Conservation (phyloP, 2,797 vertebrate genomes). For the Cyclura pinguis region DNA sequence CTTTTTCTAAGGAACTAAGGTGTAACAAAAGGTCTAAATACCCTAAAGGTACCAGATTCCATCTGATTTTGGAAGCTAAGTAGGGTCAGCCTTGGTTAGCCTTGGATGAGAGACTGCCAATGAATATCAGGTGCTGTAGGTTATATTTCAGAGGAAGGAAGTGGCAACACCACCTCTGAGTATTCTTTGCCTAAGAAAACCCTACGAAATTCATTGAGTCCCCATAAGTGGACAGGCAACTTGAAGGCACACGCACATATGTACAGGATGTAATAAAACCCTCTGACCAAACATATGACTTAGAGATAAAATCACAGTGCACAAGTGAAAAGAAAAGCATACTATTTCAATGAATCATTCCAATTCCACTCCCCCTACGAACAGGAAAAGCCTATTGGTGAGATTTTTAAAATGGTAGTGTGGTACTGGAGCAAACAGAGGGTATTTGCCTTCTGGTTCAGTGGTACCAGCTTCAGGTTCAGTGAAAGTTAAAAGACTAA, state of each 20-base stretch:
- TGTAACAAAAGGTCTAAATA: not conserved
- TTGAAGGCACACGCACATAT: too few relatives aligned
- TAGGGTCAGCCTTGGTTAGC: too few relatives aligned
- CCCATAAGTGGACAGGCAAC: too few relatives aligned
- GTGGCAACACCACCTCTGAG: not conserved
- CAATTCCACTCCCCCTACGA: not conserved
- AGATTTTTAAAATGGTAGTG: not conserved
- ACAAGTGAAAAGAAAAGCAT: not conserved
- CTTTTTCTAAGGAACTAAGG: not conserved
- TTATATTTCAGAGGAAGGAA: too few relatives aligned
- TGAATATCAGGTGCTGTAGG: too few relatives aligned
- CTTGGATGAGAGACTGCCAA: too few relatives aligned
- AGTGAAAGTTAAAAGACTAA: not conserved
- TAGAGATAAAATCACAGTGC: not conserved
- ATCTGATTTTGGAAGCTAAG: too few relatives aligned
- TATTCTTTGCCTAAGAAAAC: too few relatives aligned
- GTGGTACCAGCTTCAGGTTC: not conserved
- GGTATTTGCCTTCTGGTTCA: not conserved
- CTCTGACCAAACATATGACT: not conserved
- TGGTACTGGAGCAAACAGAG: not conserved
- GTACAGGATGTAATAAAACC: too few relatives aligned
- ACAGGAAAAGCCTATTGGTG: not conserved
- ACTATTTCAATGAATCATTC: not conserved
- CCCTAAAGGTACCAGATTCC: too few relatives aligned
- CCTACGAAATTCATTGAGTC: too few relatives aligned